phyloP scores from a whole-genome alignment of 2,888 invertebrate species.

The Erebia epiphron region DNA sequence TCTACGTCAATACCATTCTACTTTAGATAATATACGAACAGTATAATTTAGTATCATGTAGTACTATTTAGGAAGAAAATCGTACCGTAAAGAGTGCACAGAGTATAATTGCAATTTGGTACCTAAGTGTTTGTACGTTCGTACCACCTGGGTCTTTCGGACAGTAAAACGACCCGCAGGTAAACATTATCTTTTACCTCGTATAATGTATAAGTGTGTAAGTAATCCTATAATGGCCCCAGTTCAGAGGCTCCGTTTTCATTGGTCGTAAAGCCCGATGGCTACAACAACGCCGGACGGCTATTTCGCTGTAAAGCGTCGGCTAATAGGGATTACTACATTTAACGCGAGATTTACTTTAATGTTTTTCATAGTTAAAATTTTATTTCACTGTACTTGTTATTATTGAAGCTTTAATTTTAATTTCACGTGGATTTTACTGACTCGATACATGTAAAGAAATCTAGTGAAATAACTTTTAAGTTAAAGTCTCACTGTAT shows the following conservation, averaged over 20 bases:
- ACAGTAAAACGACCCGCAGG: slow-evolving; percentile 35
- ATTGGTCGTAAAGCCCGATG: slow-evolving; percentile 76
- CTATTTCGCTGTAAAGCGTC: slow-evolving; percentile 72
- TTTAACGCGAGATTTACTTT: slow-evolving; percentile 48
- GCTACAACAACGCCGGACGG: slow-evolving; percentile 64
- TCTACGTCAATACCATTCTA: background rate
- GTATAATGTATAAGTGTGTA: slow-evolving; percentile 49
- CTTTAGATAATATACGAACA: background rate
- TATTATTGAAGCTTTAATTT: slow-evolving; percentile 20
- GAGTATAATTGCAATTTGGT: slow-evolving; percentile 5
- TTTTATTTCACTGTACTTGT: slow-evolving; percentile 42
- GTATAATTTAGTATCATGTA: background rate
- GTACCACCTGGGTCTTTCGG: slow-evolving; percentile 34
- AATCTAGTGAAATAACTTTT: background rate
- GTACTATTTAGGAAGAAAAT: background rate
- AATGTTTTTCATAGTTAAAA: slow-evolving; percentile 43
- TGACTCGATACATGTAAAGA: background rate
- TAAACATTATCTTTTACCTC: slow-evolving; percentile 38
- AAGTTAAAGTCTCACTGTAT: too few species aligned
- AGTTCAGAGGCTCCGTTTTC: slow-evolving; percentile 66
- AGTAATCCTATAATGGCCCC: slow-evolving; percentile 76
- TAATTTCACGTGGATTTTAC: background rate
- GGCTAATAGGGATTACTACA: slow-evolving; percentile 76
- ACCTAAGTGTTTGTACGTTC: slow-evolving; percentile 21
- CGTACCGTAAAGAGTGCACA: too few species aligned